phyloP scores from a whole-genome alignment of 2,888 invertebrate genomes.

The Conchocele bisecta region DNA sequence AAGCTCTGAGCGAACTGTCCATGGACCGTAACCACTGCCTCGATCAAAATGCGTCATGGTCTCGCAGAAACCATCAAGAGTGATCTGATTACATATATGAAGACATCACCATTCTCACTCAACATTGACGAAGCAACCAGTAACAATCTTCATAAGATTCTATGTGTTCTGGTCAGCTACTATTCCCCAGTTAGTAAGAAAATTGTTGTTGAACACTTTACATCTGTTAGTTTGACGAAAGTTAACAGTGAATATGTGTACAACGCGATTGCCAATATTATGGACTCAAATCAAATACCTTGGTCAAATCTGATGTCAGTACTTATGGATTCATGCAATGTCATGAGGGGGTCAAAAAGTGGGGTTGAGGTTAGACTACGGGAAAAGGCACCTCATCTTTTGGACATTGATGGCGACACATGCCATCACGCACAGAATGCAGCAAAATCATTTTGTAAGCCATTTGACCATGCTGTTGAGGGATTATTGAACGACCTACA shows the following conservation, averaged over 20 bases:
- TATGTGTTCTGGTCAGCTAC: conserved; percentile 43
- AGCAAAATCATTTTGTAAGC: conserved; percentile 58
- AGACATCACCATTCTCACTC: conserved; percentile 20
- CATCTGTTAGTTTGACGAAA: conserved; percentile 28
- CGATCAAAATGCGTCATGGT: neutral
- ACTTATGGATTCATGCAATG: conserved; percentile 62
- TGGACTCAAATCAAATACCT: conserved; percentile 47
- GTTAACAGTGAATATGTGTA: conserved; percentile 36
- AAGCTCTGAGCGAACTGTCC: neutral
- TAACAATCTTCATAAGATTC: conserved; percentile 29
- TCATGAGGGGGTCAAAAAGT: conserved; percentile 60
- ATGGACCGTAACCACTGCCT: conserved; percentile 10
- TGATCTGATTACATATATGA: neutral
- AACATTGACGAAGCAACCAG: conserved; percentile 45
- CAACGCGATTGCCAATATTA: conserved; percentile 23
- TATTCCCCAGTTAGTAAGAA: conserved; percentile 17
- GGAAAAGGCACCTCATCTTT: conserved; percentile 55
- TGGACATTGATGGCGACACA: conserved; percentile 66
- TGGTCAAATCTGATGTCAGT: conserved; percentile 63
- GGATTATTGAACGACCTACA: conserved; percentile 50
- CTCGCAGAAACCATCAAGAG: neutral
- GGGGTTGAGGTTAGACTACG: conserved; percentile 60
- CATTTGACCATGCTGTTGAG: conserved; percentile 52
- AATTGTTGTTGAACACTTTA: conserved; percentile 50
- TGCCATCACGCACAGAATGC: conserved; percentile 67